Evolutionary conservation across 2,888 invertebrate genomes (phyloP).

Genomic region (Leucophora obtusa): DNA sequence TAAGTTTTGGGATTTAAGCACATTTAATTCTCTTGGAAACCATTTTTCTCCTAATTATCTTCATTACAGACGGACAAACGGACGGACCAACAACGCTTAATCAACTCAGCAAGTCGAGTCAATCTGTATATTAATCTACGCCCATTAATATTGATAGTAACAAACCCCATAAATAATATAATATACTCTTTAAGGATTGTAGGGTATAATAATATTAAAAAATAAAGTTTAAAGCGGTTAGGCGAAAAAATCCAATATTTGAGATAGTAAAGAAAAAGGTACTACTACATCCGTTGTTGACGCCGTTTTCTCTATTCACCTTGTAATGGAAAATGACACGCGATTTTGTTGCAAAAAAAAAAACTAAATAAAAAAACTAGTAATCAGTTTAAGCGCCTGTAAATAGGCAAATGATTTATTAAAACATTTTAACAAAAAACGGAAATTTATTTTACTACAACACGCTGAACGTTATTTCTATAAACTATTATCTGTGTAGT

Average conservation of each 20-base stretch:
- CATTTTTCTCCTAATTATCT: too few species aligned
- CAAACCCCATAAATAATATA: too few species aligned
- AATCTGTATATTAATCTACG: too few species aligned
- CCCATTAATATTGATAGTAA: too few species aligned
- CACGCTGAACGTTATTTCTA: background rate
- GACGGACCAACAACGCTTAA: too few species aligned
- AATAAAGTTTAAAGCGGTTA: background rate
- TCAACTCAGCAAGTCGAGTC: too few species aligned
- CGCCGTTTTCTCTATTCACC: conserved; percentile 15
- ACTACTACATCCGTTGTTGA: conserved; percentile 39
- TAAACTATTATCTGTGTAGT: background rate
- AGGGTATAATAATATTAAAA: background rate
- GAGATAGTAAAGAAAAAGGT: background rate
- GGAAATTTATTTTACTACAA: too few species aligned
- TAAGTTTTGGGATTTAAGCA: too few species aligned
- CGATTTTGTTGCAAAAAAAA: conserved; percentile 7
- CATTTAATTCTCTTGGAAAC: too few species aligned
- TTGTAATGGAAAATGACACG: conserved; percentile 40
- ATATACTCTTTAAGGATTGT: too few species aligned
- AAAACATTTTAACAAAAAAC: background rate
- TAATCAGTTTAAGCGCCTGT: conserved; percentile 30
- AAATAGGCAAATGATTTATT: conserved; percentile 29
- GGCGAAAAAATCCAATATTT: background rate
- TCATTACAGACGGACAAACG: too few species aligned
- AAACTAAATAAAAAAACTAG: background rate